Conservation (phyloP, 2,888 invertebrate species). For the Lymantria dispar region DNA sequence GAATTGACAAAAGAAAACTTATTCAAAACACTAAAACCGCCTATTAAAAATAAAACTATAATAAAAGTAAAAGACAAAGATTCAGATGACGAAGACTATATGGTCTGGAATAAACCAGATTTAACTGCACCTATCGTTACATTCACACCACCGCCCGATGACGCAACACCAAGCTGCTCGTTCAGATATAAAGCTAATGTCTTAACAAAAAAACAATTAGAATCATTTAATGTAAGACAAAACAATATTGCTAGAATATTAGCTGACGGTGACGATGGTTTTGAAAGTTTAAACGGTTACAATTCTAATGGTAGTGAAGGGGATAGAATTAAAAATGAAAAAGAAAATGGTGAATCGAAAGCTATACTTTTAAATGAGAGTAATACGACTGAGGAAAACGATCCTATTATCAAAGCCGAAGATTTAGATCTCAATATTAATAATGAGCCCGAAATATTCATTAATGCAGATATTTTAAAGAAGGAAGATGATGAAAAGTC, state of each 20-base stretch:
- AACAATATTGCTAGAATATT: slow-evolving; percentile 51
- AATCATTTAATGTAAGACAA: slow-evolving; percentile 68
- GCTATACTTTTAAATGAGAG: slow-evolving; percentile 34
- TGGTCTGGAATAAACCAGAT: slow-evolving; percentile 74
- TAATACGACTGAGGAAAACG: slow-evolving; percentile 37
- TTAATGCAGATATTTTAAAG: slow-evolving; percentile 38
- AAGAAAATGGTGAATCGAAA: slow-evolving; percentile 29
- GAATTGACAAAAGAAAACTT: slow-evolving; percentile 61
- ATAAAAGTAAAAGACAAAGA: slow-evolving; percentile 69
- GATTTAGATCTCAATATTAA: slow-evolving; percentile 11
- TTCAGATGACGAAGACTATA: slow-evolving; percentile 76
- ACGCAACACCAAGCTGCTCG: slow-evolving; percentile 51
- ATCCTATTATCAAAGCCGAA: slow-evolving; percentile 2
- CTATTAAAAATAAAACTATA: slow-evolving; percentile 53
- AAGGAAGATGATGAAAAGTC: slow-evolving; percentile 74
- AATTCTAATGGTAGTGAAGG: slow-evolving; percentile 86
- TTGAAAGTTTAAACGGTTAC: slow-evolving; percentile 92
- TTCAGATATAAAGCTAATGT: slow-evolving; percentile 61
- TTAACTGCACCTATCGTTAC: slow-evolving; percentile 66
- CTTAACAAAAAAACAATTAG: slow-evolving; percentile 71
- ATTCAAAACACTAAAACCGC: slow-evolving; percentile 52
- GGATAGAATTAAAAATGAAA: slow-evolving; percentile 45
- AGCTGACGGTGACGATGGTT: slow-evolving; percentile 89
- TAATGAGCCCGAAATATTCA: slow-evolving; percentile 13
- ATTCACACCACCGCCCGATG: slow-evolving; percentile 70